Evolutionary conservation across 2,888 invertebrate genomes (phyloP).

Genomic region (Galerucella pusilla): DNA sequence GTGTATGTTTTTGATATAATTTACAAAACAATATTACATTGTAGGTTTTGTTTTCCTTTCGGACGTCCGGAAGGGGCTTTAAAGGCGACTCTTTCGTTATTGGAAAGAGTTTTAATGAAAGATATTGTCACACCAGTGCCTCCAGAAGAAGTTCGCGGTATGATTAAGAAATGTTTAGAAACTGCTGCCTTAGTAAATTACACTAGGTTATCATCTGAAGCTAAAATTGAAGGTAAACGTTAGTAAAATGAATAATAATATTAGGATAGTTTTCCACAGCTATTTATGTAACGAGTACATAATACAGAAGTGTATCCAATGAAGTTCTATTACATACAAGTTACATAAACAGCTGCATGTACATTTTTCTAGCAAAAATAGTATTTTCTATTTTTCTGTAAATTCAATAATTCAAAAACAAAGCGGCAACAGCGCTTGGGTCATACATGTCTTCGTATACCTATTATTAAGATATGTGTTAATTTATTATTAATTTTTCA

Average conservation of each 20-base stretch:
- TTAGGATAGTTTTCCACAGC: background rate
- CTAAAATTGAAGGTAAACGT: conserved; percentile 95
- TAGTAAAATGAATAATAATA: background rate
- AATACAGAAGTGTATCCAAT: no score
- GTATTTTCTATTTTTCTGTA: no score
- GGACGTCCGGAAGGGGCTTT: conserved; percentile 98
- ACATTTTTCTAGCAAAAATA: no score
- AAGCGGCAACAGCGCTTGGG: no score
- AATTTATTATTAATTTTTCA: conserved; percentile 56
- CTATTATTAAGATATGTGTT: no score
- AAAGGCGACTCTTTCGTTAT: conserved; percentile 94
- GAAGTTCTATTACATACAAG: no score
- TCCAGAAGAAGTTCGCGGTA: conserved; percentile 92
- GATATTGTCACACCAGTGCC: conserved; percentile 98
- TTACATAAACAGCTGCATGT: no score
- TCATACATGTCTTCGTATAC: no score
- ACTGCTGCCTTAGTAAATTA: conserved; percentile 98
- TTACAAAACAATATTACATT: background rate
- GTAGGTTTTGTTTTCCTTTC: conserved; percentile 96
- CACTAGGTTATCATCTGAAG: conserved; percentile 93
- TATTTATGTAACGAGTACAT: background rate
- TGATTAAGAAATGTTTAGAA: conserved; percentile 97
- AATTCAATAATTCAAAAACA: no score
- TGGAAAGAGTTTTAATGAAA: conserved; percentile 98
- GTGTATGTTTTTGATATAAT: background rate